Conservation (phyloP, 2,888 invertebrate species). For the Drosophila picticornis region DNA sequence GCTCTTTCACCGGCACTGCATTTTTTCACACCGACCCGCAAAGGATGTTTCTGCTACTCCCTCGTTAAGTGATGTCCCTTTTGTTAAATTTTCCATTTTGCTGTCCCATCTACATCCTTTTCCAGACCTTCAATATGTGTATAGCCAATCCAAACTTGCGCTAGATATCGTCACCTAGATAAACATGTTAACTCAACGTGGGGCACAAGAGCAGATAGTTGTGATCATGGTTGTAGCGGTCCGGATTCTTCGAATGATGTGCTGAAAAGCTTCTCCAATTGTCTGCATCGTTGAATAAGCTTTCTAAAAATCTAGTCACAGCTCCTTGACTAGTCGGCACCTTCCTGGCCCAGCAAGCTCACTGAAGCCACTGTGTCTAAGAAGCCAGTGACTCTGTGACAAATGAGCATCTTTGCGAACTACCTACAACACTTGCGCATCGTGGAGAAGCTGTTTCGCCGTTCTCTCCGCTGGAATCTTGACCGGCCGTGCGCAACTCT, state of each 20-base stretch:
- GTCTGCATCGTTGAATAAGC: background rate
- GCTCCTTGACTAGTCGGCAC: background rate
- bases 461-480: background rate
- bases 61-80: background rate
- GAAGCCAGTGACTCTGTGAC: too few relatives aligned
- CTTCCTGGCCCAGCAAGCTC: background rate
- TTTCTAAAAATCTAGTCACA: background rate
- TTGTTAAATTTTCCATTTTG: background rate
- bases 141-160: background rate
- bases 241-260: background rate
- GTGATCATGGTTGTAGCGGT: background rate
- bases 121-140: background rate
- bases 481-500: background rate
- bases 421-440: background rate
- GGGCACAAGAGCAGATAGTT: background rate
- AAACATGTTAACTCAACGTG: background rate
- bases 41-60: background rate
- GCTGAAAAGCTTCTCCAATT: background rate
- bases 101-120: background rate
- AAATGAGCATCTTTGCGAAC: background rate
- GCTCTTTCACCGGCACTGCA: background rate
- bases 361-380: background rate
- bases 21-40: background rate
- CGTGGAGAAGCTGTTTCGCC: background rate
- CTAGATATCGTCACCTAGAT: background rate